These are phyloP conservation scores for Pheosia gnoma DNA, from an alignment of 2,888 invertebrate genomes.

Conservation along the genomic window DNA sequence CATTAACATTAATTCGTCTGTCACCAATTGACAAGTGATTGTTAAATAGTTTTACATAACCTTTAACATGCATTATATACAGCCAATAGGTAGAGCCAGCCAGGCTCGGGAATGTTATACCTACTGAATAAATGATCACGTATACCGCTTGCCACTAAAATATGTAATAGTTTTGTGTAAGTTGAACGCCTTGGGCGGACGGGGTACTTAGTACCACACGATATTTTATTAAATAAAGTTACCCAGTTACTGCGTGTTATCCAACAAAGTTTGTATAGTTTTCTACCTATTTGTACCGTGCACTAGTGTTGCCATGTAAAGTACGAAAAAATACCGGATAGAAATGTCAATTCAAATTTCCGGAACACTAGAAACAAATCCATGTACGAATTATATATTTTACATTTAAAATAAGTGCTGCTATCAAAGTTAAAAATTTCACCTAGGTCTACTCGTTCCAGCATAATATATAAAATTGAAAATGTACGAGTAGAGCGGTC, in stretches of 20 bases:
- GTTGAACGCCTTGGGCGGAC: constrained; percentile 72
- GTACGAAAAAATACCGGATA: background rate
- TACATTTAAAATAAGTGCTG: background rate
- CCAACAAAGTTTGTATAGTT: constrained; percentile 64
- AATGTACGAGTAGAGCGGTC: too few species aligned
- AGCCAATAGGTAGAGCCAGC: constrained; percentile 65
- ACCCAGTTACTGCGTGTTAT: constrained; percentile 58
- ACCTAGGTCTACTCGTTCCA: background rate
- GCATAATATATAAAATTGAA: too few species aligned
- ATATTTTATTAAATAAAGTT: constrained; percentile 79
- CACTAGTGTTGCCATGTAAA: background rate
- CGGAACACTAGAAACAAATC: background rate
- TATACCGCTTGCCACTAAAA: constrained; percentile 75
- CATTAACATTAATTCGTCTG: constrained; percentile 13
- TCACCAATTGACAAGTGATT: constrained; percentile 9
- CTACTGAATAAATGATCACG: constrained; percentile 76
- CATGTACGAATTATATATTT: too few species aligned
- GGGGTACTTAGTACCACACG: constrained; percentile 63
- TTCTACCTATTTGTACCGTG: constrained; percentile 57
- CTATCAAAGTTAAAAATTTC: background rate
- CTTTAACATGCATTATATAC: constrained; percentile 72
- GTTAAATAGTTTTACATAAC: constrained; percentile 36
- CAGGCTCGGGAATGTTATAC: constrained; percentile 71
- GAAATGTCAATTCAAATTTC: background rate
- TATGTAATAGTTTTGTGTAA: constrained; percentile 82